Percentiles rank a stretch among this genome's conserved stretches.
phyloP scores from a whole-genome alignment of 2,113 vertebrate species.

The Hippocampus comes region DNA sequence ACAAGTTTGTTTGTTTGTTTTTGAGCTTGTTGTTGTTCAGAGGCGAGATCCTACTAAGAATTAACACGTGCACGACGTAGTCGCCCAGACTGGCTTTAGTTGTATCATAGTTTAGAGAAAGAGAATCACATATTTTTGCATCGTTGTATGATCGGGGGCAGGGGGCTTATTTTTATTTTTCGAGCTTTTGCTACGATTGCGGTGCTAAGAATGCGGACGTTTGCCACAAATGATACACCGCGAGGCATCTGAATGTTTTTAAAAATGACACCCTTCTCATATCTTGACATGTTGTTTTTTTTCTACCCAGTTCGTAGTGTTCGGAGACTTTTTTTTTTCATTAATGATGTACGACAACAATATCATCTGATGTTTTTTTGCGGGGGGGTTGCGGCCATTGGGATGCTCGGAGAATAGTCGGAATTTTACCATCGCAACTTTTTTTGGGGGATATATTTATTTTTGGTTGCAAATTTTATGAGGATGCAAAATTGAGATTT shows the following conservation, averaged over 20 bases:
- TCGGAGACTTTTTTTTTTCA: neutral
- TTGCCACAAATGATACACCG: neutral
- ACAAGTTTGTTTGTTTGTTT: conserved; percentile 6
- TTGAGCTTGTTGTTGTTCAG: conserved; percentile 47
- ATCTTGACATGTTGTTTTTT: neutral
- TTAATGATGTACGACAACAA: neutral
- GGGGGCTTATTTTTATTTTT: conserved; percentile 5
- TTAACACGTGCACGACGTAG: conserved; percentile 49
- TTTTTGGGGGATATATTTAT: neutral
- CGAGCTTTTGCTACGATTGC: conserved; percentile 30
- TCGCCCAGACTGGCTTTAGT: conserved; percentile 30
- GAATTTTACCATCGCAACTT: no score
- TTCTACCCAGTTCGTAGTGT: neutral
- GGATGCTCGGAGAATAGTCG: no score
- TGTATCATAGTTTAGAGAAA: conserved; percentile 65
- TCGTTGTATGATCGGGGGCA: conserved; percentile 50
- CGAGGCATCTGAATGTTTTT: neutral
- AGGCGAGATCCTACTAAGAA: conserved; percentile 61
- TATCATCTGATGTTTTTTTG: neutral
- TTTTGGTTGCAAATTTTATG: neutral
- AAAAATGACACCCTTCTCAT: neutral
- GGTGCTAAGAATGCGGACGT: neutral
- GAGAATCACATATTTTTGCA: conserved; percentile 71
- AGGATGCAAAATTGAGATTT: neutral
- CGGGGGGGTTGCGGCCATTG: no score